Base-by-base conservation (phyloP, 2,888 invertebrate genomes). In the Hemicrepidius hirtus region DNA sequence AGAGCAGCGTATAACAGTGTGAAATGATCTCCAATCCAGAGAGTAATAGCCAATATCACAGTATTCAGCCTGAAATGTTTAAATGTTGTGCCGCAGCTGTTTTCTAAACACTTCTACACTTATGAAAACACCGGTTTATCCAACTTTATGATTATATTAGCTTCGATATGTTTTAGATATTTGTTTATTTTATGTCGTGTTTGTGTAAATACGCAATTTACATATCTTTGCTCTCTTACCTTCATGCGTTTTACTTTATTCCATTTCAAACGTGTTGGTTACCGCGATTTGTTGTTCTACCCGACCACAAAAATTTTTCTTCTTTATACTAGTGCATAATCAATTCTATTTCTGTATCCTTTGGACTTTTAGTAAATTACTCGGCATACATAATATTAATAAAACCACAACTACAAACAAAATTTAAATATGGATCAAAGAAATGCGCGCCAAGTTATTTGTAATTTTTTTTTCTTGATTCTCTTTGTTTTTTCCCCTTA, bases 21-120 rank as follows among this genome's bases (percentile, higher is more conserved):
- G 76, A 74, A 76, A 76, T 76, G 71, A 75, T 76, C 74, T 72
- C 74, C 68, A 75, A 73, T 69, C 50, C 68, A 40, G 67, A 71
- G 68, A 59, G 70, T 68, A 75, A 77, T 77, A 74, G 74, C 73
- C 75, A 75, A 77, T 77, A 74, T 75, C 74, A 74, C 75, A 76
- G 65, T 76, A 74, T 74, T 74, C 68, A 68, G 49, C 65, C 57
- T 69, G 66, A 73, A 69, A 65, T 69, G 69, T 72, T 69, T 69
- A 55, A 69, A 71, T 68, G 68, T 66, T 71, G 53, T 55, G 72
- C 57, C 32, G 70, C 68, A 64, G 67, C 46, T 76, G 75, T 76
- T 76, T 75, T 73, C 71, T 68, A 73, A 76, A 76, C 75, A 76
- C 44, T 62, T 76, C 67, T 65, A 65, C 63, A 73, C 66, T 55